Evolutionary conservation across 2,113 vertebrate species (phyloP), one percentile per base, ranked within the genome.

Genomic region (Leptobrachium ailaonicum): DNA sequence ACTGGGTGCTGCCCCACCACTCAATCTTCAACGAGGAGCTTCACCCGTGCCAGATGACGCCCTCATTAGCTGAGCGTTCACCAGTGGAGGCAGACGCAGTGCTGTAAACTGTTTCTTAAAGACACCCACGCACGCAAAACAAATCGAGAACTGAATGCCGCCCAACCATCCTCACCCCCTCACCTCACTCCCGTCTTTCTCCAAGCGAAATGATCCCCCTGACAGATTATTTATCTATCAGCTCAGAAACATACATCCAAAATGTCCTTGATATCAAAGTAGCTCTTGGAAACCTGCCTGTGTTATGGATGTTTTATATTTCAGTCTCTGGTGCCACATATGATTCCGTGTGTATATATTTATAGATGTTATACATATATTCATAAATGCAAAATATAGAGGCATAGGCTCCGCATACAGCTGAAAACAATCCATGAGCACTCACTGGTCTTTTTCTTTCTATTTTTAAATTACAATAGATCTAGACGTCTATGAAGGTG

Each of bases 1-100:
- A 10, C 63, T 54, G 63, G 78, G 63, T 74, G 78, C 42, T 67
- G 50, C 50, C 41, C 77, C 71, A 73, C 60, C 41, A 44, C 62
- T 73, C 64, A 71, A 71, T 72, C 5, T 70, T 45, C 41, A 72
- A 66, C n/a, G 40, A 14, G 43, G 40, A 54, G 9, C 47, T 80
- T 73, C 50, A 67, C 62, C 70, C 70, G 53, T 42, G 41, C 78
- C 71, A 67, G 47, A 4, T 56, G 70, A 66, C 50, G 50, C 77
- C 71, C 71, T 74, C 63, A 60, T 56, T 67, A 66, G 13, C 32
- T 40, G 50, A 44, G 67, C 14, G 7, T 40, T 67, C 6, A 13
- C 63, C 74, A 54, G 45, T 47, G 44, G 45, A 60, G 47, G 60
- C 6, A 71, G 45, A 0, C 20, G 20, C 43, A 20, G 44, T 62